These are phyloP conservation scores for Neelides sp. DNA, from an alignment of 1,140 invertebrate genomes.

Conservation along the genomic window DNA sequence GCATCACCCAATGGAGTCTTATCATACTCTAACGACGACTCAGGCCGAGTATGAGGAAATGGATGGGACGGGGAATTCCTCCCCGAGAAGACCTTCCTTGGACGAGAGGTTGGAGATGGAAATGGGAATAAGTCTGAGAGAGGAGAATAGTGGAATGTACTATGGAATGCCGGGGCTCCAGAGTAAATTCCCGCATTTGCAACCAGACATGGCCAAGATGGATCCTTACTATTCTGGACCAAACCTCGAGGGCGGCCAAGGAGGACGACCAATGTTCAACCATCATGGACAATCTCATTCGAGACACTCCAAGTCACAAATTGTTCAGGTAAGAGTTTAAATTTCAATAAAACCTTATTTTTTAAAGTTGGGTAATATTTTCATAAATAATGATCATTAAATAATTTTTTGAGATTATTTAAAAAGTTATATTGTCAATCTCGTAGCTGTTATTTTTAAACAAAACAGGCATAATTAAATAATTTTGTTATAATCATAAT, in stretches of 20 bases:
- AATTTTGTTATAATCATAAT: too few relatives aligned
- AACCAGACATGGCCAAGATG: too few relatives aligned
- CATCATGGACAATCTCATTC: neutral
- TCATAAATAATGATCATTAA: too few relatives aligned
- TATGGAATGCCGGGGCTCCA: too few relatives aligned
- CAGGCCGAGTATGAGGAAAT: neutral
- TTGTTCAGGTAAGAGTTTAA: conserved; percentile 30
- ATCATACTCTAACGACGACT: neutral
- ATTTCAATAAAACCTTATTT: neutral
- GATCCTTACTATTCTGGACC: too few relatives aligned
- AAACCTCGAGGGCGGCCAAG: neutral
- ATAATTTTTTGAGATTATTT: too few relatives aligned
- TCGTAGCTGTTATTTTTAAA: too few relatives aligned
- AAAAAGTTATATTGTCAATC: too few relatives aligned
- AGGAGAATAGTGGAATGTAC: too few relatives aligned
- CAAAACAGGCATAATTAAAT: too few relatives aligned
- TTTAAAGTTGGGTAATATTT: neutral
- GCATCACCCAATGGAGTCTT: conserved; percentile 13
- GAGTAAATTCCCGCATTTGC: too few relatives aligned
- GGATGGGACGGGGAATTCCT: conserved; percentile 12
- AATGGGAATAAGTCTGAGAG: conserved; percentile 33
- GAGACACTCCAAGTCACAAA: conserved; percentile 15
- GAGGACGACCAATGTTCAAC: neutral
- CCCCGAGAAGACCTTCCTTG: conserved; percentile 36
- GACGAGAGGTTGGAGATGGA: conserved; percentile 38